Conservation (phyloP, 1,140 invertebrate genomes). For the Oryctes rhinoceros region DNA sequence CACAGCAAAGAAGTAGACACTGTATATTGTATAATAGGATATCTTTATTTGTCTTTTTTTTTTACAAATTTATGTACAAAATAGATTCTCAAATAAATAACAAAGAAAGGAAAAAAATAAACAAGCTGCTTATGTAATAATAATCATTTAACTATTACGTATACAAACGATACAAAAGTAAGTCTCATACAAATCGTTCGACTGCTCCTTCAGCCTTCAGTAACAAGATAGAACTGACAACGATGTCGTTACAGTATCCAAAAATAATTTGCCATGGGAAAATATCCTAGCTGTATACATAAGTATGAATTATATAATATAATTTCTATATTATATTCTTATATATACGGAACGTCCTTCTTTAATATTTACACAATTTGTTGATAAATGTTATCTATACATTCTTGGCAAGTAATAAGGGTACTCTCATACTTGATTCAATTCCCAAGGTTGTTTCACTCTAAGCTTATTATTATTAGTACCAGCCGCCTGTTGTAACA, state of each 20-base stretch:
- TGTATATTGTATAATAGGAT: background rate
- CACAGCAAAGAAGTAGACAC: background rate
- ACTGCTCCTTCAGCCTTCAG: background rate
- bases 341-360: background rate
- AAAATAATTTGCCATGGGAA: constrained; percentile 2
- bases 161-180: constrained; percentile 12
- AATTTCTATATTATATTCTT: background rate
- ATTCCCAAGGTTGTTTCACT: constrained; percentile 39
- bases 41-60: constrained; percentile 31
- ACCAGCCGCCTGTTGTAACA: constrained; percentile 13
- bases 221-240: background rate
- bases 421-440: constrained; percentile 35
- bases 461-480: constrained; percentile 14
- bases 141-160: constrained; percentile 32
- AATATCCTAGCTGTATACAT: background rate
- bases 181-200: constrained; percentile 1
- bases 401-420: constrained; percentile 13
- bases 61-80: constrained; percentile 41
- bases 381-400: background rate
- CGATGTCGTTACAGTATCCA: background rate
- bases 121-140: constrained; percentile 28
- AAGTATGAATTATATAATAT: background rate
- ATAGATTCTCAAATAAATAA: constrained; percentile 40
- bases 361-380: background rate
- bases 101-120: constrained; percentile 26